Base-by-base conservation (phyloP, 2,797 vertebrate species). In the Ataeniobius toweri region DNA sequence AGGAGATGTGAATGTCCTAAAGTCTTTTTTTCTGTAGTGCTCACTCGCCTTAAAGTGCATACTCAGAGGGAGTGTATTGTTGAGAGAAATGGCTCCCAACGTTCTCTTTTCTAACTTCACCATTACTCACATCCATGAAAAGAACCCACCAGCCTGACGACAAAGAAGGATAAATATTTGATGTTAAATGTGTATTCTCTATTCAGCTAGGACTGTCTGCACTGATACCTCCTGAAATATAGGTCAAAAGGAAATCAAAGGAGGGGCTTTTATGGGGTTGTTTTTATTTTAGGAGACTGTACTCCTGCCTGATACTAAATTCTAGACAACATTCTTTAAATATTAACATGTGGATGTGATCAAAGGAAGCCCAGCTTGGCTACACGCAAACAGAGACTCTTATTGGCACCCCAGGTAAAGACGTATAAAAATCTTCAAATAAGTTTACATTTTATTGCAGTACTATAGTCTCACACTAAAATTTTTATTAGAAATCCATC, bases 111-210 rank as follows among this genome's bases (percentile, higher is more conserved):
- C 44, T 80, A 75, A 79, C 82, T 85, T 81, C 36, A 65, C 67
- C 28, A 6, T 80, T 80, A 78, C 75, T 84, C 74, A 65, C 65
- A 70, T 50, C 87, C 87, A 68, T 71, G 46, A 79, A 89, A 86
- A 87, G 73, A 84, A 31, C 50, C 71, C 55, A 70, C 36, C 69
- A 78, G 77, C 63, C 31, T 3, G 48, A 82, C 71, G 70, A 86
- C 84, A 86, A 87, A 82, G 61, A 76, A 16, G 13, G 67, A 90
- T 94, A 69, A 93, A 93, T 92, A 93, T 91, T 93, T 92, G 2
- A 93, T 90, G 79, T 51, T 84, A 84, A 89, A 88, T 84, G 72
- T 88, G 80, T 86, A 71, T 83, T 87, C 88, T 74, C 82, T 89
- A 77, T 78, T 51, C n/a, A 75, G 71, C 18, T 6, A 26, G 78